These are phyloP conservation scores for Lamellibrachia columna DNA, from an alignment of 2,888 invertebrate genomes.

Conservation along the genomic window DNA sequence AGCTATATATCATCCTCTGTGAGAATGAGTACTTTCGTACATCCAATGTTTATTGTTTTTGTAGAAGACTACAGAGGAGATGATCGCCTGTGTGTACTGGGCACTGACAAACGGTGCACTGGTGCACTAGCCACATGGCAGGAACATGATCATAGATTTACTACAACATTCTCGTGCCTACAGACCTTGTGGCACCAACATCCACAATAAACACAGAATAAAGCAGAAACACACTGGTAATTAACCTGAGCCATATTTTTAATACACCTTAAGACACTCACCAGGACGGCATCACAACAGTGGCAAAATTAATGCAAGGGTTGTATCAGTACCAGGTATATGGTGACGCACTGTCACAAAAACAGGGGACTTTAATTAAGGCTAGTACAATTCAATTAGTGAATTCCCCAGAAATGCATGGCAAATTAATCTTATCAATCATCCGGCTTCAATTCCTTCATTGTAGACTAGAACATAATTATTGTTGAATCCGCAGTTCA, in stretches of 20 bases:
- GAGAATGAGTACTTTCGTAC: neutral
- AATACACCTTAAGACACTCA: neutral
- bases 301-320: neutral
- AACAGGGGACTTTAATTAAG: neutral
- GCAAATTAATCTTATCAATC: neutral
- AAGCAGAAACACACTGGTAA: conserved; percentile 7
- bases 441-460: neutral
- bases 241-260: conserved; percentile 6
- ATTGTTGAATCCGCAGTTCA: neutral
- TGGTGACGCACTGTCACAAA: neutral
- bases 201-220: conserved; percentile 4
- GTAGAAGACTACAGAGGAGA: neutral
- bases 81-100: neutral
- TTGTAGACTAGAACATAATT: neutral
- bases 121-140: neutral
- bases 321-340: neutral
- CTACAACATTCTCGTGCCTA: neutral
- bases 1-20: neutral
- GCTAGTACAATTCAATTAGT: conserved; percentile 3
- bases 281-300: neutral
- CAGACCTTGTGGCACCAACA: neutral
- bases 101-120: neutral
- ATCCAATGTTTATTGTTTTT: neutral
- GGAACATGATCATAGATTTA: neutral
- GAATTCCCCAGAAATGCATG: conserved; percentile 16